A percentile compares a stretch with the other conserved stretches of the same genome.
These are phyloP conservation scores for Lanistes nyassanus DNA, from an alignment of 1,140 invertebrate genomes.

Conservation along the genomic window DNA sequence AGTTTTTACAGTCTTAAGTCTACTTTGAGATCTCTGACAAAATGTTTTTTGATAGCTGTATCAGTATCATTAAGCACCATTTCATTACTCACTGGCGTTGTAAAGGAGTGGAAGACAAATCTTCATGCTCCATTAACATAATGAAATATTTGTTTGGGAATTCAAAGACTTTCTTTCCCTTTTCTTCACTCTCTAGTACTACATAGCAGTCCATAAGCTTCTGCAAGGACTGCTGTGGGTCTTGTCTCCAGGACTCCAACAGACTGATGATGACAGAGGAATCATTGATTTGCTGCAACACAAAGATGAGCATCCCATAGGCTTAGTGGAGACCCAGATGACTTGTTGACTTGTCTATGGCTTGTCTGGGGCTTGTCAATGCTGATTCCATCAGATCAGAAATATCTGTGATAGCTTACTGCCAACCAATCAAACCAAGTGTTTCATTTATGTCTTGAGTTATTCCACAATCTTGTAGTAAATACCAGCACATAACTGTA, in stretches of 20 bases:
- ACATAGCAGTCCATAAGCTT: slow-evolving; percentile 89
- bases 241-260: slow-evolving; percentile 80
- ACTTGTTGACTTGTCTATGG: too few relatives aligned
- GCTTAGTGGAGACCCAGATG: too few relatives aligned
- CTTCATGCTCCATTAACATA: slow-evolving; percentile 78
- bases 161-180: slow-evolving; percentile 54
- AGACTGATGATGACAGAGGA: slow-evolving; percentile 94
- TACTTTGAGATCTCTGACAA: too few relatives aligned
- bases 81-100: slow-evolving; percentile 42
- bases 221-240: slow-evolving; percentile 73
- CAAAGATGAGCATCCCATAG: too few relatives aligned
- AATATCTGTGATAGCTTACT: too few relatives aligned
- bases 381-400: too few relatives aligned
- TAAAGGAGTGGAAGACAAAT: slow-evolving; percentile 34
- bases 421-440: too few relatives aligned
- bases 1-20: too few relatives aligned
- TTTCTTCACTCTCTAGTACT: slow-evolving; percentile 68
- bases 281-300: slow-evolving; percentile 83
- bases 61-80: background rate
- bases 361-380: too few relatives aligned
- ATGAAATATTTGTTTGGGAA: slow-evolving; percentile 95
- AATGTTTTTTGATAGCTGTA: background rate
- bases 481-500: too few relatives aligned
- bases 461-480: too few relatives aligned
- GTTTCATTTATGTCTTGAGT: too few relatives aligned